Percentiles rank a stretch among this genome's conserved stretches.
These are phyloP conservation scores for Manis crassicaudata DNA, from an alignment of 2,797 vertebrate genomes.

Conservation along the genomic window DNA sequence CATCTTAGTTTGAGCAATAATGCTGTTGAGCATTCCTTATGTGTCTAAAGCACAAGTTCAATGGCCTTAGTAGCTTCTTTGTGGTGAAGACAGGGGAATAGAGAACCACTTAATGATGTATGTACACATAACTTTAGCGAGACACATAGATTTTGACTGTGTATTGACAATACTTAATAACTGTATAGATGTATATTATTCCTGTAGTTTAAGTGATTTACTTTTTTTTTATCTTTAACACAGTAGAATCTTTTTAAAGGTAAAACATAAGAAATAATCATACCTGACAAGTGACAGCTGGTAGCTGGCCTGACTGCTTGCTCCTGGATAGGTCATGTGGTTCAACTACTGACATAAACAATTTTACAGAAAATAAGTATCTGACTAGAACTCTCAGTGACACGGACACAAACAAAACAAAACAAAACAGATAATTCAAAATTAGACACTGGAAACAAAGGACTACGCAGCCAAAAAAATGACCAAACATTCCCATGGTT, in stretches of 20 bases:
- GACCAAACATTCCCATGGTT: background rate
- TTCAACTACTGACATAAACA: background rate
- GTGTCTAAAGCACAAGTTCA: background rate
- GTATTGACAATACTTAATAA: background rate
- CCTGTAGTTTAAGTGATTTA: background rate
- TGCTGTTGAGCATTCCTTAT: fast-evolving
- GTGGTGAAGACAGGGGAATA: too few relatives aligned
- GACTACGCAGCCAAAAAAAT: background rate
- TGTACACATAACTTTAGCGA: background rate
- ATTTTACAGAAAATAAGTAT: background rate
- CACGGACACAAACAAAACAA: background rate
- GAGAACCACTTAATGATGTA: background rate
- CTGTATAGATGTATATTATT: background rate
- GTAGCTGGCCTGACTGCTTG: background rate
- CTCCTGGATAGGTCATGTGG: background rate
- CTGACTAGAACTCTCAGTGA: background rate
- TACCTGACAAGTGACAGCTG: background rate
- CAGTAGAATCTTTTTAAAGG: background rate
- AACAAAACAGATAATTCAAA: background rate
- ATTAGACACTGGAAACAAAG: background rate
- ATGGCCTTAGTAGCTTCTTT: background rate
- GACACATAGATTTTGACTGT: background rate
- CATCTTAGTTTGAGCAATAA: background rate
- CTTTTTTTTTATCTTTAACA: background rate
- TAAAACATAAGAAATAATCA: background rate